phyloP scores from a whole-genome alignment of 92 coral and sea anemone genomes.

The Meandrina meandrites region DNA sequence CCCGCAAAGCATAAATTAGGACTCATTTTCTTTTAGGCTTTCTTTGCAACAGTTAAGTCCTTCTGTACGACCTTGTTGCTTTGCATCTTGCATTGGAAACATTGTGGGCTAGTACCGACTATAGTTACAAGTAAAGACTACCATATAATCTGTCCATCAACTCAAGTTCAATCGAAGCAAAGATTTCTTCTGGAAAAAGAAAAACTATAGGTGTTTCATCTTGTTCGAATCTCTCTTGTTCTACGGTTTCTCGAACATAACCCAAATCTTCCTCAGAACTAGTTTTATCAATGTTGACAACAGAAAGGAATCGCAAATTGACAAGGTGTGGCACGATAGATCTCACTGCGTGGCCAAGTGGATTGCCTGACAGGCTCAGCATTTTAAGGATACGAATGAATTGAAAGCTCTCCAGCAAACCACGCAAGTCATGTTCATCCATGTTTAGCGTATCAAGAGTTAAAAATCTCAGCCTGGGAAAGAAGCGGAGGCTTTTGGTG shows the following conservation, averaged over 20 bases:
- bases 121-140: too few relatives aligned
- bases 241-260: neutral
- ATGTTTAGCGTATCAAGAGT: neutral
- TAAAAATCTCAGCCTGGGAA: neutral
- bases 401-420: neutral
- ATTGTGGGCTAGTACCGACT: too few relatives aligned
- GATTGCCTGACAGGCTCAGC: neutral
- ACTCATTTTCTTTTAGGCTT: too few relatives aligned
- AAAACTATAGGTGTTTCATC: too few relatives aligned
- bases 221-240: neutral
- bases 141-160: too few relatives aligned
- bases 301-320: neutral
- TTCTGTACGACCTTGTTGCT: too few relatives aligned
- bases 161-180: too few relatives aligned
- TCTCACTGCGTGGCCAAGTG: neutral
- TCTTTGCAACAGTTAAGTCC: too few relatives aligned
- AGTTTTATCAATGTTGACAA: neutral
- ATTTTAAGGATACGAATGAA: neutral
- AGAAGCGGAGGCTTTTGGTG: neutral
- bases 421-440: neutral
- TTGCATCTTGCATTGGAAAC: too few relatives aligned
- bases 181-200: too few relatives aligned
- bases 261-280: neutral
- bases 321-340: neutral
- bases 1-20: too few relatives aligned